Evolutionary conservation across 1,140 invertebrate species (phyloP), one percentile per base, ranked within the genome.

Genomic region (Drosophila novamexicana): DNA sequence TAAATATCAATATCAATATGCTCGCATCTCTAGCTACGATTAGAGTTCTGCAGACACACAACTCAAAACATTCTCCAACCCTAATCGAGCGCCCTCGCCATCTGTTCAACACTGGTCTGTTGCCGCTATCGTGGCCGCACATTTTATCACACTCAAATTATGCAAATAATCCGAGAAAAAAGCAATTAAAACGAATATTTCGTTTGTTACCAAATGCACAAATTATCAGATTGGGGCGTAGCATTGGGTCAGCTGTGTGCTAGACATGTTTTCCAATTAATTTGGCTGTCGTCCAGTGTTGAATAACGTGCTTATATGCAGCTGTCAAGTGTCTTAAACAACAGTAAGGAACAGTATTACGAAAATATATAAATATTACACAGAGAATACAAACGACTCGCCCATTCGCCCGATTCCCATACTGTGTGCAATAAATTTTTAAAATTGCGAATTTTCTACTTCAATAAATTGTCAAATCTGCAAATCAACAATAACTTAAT

Each of bases 121-220:
- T 59, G 10, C 7, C 12, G 12, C 34, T 56, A 32, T 34, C 18
- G 12, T 12, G 14, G 7, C 58, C 42, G 52, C 59, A 63, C 71
- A 69, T 78, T 86, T 86, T 77, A 77, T 83, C 73, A 77, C 77
- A 81, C 67, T 83, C 74, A 69, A 83, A 78, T 84, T 80, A 84
- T 84, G 70, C 77, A 78, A 77, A 78, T 70, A 75, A 57, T 44
- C 39, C 14, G 64, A 62, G 73, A 75, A 86, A 86, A 83, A 88
- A 83, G 84, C 80, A 83, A 88, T 88, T 88, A 83, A 74, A 69
- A 45, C 78, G 56, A 75, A 65, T 75, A 67, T 67, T 79, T 70
- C 18, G 49, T 29, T 12, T 18, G 36, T 36, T 62, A 69, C 37
- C 71, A 79, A 79, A 79, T 82, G 58, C 42, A 47, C 70, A 83